A percentile compares a stretch with the other conserved stretches of the same genome.
phyloP scores from a whole-genome alignment of 2,797 vertebrate genomes.

The Scleropages formosus region DNA sequence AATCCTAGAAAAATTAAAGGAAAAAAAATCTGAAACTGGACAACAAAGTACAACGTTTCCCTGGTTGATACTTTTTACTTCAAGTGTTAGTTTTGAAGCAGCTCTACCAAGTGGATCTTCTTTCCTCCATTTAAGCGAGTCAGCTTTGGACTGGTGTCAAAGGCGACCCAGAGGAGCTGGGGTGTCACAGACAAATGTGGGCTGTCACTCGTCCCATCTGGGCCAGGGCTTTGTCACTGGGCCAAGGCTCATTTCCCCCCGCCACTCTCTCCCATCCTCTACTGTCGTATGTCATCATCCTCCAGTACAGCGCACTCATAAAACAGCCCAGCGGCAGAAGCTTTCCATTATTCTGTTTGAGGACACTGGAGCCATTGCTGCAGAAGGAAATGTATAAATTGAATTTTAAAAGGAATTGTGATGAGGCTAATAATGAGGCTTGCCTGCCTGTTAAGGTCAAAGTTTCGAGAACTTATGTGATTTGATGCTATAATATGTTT shows the following conservation, averaged over 20 bases:
- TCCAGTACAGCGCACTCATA: not conserved
- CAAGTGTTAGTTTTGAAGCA: not conserved
- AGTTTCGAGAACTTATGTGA: not conserved
- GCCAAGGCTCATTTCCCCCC: constrained; percentile 20
- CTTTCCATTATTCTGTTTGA: not conserved
- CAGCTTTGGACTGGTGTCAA: constrained; percentile 13
- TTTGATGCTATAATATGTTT: not conserved
- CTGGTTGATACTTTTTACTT: too few species aligned
- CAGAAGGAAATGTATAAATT: constrained; percentile 38
- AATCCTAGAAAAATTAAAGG: too few species aligned
- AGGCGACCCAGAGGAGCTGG: constrained; percentile 4
- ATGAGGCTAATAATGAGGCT: constrained; percentile 39
- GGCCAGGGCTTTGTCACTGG: constrained; percentile 28
- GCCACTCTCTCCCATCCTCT: constrained; percentile 13
- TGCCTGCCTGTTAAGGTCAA: constrained; percentile 22
- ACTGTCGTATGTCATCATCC: not conserved
- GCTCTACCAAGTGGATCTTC: not conserved
- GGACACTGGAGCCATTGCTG: constrained; percentile 3
- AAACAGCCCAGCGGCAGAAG: constrained; percentile 8
- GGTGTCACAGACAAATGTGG: constrained; percentile 39
- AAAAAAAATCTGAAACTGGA: too few species aligned
- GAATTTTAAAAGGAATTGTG: constrained; percentile 36
- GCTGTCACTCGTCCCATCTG: constrained; percentile 40
- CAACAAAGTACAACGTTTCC: too few species aligned
- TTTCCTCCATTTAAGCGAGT: constrained; percentile 24